Evolutionary conservation across 2,113 vertebrate genomes (phyloP), one percentile per base, ranked within the genome.

Genomic region (Hypanus sabinus): DNA sequence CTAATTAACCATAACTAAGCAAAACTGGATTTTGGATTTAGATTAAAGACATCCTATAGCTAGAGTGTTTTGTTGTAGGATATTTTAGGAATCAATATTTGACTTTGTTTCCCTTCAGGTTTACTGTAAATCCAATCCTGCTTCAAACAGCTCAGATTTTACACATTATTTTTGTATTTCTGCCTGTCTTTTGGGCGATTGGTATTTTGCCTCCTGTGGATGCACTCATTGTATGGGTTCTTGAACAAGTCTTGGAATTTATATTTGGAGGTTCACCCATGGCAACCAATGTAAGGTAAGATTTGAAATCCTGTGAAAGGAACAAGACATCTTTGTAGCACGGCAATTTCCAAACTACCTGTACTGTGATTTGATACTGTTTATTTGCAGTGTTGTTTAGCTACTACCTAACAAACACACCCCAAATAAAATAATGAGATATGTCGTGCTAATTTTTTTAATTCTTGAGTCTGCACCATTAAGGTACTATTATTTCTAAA

Each of bases 251-350:
- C 94, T 97, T 99, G 94, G 98, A 98, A 95, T 98, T 99, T 95
- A 98, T 97, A 88, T 96, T 99, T 75, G 99, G 99, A 95, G 98
- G 99, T 94, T 99, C 99, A 22, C 96, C 98, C 90, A 97, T 99
- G 98, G 98, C 98, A 95, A 98, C 97, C 94, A 98, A 98, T 95
- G 94, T 97, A 95, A 97, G 98, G 99, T 97, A 97, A 96, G 94
- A 46, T 71, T 88, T 38, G 38, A 93, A 55, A 20, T 93, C 90
- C 55, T 22, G 36, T 93, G 36, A 33, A 46, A 93, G 24, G 5
- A 12, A 9, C 12, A 4, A 18, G 68, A 71, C 30, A 33, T 18
- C 20, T 68, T 65, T 6, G 60, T 83, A 18, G 20, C 36, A 92
- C 71, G 36, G 18, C 30, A 65, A 6, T 85, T 9, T 22, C 55